Evolutionary conservation across 2,888 invertebrate genomes (phyloP), one percentile per base, ranked within the genome.

Genomic region (Allophyes oxyacanthae): DNA sequence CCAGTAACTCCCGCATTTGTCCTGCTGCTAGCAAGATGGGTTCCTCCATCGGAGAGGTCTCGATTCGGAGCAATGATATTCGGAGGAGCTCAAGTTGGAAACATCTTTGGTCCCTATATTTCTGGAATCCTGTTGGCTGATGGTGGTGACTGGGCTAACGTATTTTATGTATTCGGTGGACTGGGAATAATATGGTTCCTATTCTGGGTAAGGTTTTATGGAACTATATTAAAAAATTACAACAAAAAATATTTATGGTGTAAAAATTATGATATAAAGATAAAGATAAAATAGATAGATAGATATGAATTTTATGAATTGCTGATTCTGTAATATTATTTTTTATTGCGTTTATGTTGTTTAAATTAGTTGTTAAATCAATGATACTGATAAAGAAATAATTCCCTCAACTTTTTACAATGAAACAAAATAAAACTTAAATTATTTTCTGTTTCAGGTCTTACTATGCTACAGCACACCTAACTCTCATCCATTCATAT

Each of bases 1-100:
- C 94, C 95, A 9, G 94, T 95, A 0, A 95, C 94, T 60, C 95
- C 95, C 40, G 95, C 96, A 0, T 95, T 96, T 83, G 95, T 95
- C 9, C 86, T 94, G 0, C 77, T 96, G 7, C 81, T 95, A 63
- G 95, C 95, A 0, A 88, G 95, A 75, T 96, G 96, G 96, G 93
- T 94, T 0, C 95, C 95, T 0, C 94, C 95, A 0, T 76, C 89
- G 4, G 95, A 96, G 70, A 82, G 95, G 30, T 95, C 95, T 4
- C 83, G 91, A 38, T 89, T 95, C 36, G 95, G 95, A 0, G 94
- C 95, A 0, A 92, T 95, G 82, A 94, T 95, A 50, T 95, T 95
- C 54, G 95, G 95, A 26, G 95, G 95, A 0, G 94, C 94, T 2
- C 94, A 95, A 78, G 77, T 95, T 13, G 95, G 95, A 10, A 94